These are phyloP conservation scores for Drosophila sp. DNA, from an alignment of 1,140 invertebrate species.

Conservation along the genomic window DNA sequence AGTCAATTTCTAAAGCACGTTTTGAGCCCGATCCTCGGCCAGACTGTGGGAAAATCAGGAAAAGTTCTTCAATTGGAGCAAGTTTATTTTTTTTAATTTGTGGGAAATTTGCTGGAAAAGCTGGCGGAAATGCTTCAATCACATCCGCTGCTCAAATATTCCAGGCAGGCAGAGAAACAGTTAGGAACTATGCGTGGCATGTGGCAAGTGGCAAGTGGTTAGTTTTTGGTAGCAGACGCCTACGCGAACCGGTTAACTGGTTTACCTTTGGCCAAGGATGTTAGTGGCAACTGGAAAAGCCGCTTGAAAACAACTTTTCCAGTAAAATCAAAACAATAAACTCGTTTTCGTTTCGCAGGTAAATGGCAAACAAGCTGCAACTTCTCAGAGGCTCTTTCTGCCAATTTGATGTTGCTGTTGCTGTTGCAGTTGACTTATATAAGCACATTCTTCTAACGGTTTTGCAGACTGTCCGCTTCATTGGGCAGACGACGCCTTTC, in stretches of 20 bases:
- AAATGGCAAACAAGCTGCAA: conserved; percentile 63
- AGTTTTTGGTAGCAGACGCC: conserved; percentile 53
- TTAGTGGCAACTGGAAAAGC: conserved; percentile 68
- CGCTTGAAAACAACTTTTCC: conserved; percentile 68
- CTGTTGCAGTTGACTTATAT: conserved; percentile 61
- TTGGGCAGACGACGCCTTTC: conserved; percentile 58
- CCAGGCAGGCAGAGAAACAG: conserved; percentile 22
- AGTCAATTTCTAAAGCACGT: conserved; percentile 39
- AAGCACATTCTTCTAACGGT: conserved; percentile 56
- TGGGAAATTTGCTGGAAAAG: conserved; percentile 22
- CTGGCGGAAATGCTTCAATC: conserved; percentile 32
- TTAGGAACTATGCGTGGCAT: conserved; percentile 42
- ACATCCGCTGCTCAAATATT: conserved; percentile 8
- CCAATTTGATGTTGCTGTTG: conserved; percentile 12
- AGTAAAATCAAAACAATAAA: conserved; percentile 67
- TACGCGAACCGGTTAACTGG: conserved; percentile 72
- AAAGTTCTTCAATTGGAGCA: conserved; percentile 27
- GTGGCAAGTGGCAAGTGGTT: conserved; percentile 21
- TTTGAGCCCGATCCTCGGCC: conserved; percentile 4
- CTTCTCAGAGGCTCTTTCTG: conserved; percentile 14
- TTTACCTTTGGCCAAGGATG: conserved; percentile 81
- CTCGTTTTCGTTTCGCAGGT: conserved; percentile 60
- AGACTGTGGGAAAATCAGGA: conserved; percentile 37
- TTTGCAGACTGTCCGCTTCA: conserved; percentile 26
- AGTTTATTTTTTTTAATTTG: conserved; percentile 16